Conservation (phyloP, 2,113 vertebrate genomes). For the Beaufortia kweichowensis region DNA sequence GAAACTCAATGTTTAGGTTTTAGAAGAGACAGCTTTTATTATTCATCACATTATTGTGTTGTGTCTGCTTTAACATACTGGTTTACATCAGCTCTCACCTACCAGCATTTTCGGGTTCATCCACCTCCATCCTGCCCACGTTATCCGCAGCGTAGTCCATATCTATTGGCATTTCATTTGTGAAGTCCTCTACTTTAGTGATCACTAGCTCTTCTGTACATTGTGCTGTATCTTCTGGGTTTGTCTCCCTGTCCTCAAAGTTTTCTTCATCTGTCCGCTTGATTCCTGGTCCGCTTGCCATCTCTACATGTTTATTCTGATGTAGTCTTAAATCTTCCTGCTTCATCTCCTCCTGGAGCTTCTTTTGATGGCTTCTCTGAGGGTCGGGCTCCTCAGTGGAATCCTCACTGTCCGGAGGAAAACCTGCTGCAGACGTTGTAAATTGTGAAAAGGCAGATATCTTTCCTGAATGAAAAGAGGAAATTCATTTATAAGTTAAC, state of each 20-base stretch:
- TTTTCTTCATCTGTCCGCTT: too few relatives aligned
- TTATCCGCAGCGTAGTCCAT: neutral
- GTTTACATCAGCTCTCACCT: neutral
- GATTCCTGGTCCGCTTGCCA: too few relatives aligned
- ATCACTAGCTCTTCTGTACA: conserved; percentile 4
- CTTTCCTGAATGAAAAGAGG: too few relatives aligned
- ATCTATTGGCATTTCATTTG: neutral
- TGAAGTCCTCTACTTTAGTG: conserved; percentile 3
- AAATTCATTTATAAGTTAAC: too few relatives aligned
- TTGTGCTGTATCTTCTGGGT: neutral
- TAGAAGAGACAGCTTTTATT: too few relatives aligned
- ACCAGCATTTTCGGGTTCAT: conserved; percentile 4
- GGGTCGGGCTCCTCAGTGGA: neutral
- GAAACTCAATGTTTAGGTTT: too few relatives aligned
- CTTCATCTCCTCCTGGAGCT: neutral
- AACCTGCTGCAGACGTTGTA: neutral
- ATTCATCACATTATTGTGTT: too few relatives aligned
- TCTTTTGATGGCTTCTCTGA: neutral
- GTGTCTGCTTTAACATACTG: neutral
- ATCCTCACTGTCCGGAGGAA: neutral
- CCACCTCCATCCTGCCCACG: conserved; percentile 5
- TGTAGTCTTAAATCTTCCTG: neutral
- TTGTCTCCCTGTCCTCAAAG: neutral
- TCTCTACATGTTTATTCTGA: too few relatives aligned
- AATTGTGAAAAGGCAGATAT: neutral